Percentiles rank a stretch among this genome's conserved stretches.
These are phyloP conservation scores for Allolobophora icterica DNA, from an alignment of 2,888 invertebrate genomes.

Conservation along the genomic window DNA sequence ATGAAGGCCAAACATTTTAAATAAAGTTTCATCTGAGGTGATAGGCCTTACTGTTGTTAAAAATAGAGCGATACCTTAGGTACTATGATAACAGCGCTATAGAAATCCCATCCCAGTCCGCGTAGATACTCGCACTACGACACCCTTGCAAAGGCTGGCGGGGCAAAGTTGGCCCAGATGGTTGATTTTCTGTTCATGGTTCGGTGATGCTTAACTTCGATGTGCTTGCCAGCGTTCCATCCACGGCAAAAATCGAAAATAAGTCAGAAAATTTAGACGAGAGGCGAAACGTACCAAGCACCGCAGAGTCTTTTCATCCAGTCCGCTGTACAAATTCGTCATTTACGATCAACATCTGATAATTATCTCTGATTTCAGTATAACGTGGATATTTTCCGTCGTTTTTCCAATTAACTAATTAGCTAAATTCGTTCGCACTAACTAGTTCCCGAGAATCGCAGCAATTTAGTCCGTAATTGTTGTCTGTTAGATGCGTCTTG, in stretches of 20 bases:
- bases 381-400: background rate
- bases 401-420: background rate
- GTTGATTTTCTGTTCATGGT: background rate
- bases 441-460: background rate
- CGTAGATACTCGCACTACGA: background rate
- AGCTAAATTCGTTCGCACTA: background rate
- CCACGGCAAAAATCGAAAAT: background rate
- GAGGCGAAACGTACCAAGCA: background rate
- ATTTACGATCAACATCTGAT: slow-evolving; percentile 17
- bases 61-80: background rate
- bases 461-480: background rate
- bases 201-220: background rate
- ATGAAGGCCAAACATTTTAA: background rate
- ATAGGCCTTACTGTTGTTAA: too few relatives aligned
- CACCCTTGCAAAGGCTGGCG: background rate
- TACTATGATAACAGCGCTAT: background rate
- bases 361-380: background rate
- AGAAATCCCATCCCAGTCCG: background rate
- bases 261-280: background rate
- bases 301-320: background rate
- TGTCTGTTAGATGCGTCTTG: background rate
- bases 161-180: background rate
- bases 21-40: background rate
- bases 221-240: background rate
- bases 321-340: background rate